Evolutionary conservation across 2,113 vertebrate genomes (phyloP).

Genomic region (Hemichromis elongatus): DNA sequence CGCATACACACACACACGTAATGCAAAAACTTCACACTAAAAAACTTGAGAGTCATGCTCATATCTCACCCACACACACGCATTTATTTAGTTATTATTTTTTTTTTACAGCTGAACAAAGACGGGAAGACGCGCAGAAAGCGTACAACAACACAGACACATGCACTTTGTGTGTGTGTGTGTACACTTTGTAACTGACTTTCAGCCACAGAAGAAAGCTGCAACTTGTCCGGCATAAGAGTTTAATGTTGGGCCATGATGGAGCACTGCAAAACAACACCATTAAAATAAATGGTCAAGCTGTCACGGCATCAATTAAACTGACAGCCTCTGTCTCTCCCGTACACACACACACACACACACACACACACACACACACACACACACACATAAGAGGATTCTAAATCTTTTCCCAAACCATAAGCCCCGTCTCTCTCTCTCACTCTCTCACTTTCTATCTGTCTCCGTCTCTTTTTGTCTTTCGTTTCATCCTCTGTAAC

Average conservation of each 20-base stretch:
- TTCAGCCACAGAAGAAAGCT: constrained; percentile 6
- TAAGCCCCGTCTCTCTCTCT: background rate
- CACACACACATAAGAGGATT: background rate
- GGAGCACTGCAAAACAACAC: constrained; percentile 42
- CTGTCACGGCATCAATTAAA: constrained; percentile 55
- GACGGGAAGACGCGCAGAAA: background rate
- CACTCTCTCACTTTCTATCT: background rate
- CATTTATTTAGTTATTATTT: background rate
- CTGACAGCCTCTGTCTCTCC: constrained; percentile 24
- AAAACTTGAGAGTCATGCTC: background rate
- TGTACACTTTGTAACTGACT: constrained; percentile 2
- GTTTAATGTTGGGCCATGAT: constrained; percentile 31
- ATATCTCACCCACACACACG: background rate
- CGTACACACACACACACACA: background rate
- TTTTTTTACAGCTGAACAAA: background rate
- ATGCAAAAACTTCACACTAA: background rate
- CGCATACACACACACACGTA: background rate
- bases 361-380: background rate
- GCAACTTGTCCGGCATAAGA: constrained; percentile 48
- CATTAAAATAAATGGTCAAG: constrained; percentile 60
- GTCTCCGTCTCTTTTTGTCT: background rate
- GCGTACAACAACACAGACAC: background rate
- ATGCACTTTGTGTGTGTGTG: background rate
- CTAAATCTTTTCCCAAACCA: background rate
- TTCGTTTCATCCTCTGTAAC: constrained; percentile 20